Evolutionary conservation across 2,888 invertebrate genomes (phyloP).

Genomic region (Pogonocherus hispidulus): DNA sequence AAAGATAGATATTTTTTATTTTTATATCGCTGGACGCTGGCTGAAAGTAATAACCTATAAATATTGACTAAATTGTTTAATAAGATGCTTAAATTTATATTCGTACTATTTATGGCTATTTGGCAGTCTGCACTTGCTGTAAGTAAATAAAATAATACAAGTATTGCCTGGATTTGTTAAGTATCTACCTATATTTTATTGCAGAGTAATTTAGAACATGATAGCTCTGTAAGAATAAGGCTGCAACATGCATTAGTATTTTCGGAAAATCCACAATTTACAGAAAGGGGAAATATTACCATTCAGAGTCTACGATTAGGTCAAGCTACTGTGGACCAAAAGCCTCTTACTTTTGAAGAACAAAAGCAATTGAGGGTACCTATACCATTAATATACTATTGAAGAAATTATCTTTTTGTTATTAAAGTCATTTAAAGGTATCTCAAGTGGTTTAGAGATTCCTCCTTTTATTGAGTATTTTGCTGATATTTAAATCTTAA

Average conservation of each 20-base stretch:
- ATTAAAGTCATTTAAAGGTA: no score
- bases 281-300: conserved; percentile 78
- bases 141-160: not conserved
- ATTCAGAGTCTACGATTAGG: conserved; percentile 80
- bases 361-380: conserved; percentile 72
- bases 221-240: conserved; percentile 81
- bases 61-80: no score
- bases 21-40: no score
- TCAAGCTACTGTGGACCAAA: conserved; percentile 75
- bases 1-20: no score
- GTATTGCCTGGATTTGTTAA: not conserved
- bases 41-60: not conserved
- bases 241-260: conserved; percentile 75
- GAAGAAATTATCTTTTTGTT: no score
- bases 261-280: conserved; percentile 72
- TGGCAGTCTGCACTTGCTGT: not conserved
- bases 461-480: no score
- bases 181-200: conserved; percentile 54
- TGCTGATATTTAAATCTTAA: no score
- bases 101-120: not conserved
- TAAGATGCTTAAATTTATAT: not conserved
- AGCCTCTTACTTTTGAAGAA: conserved; percentile 72
- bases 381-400: not conserved
- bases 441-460: no score
- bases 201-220: conserved; percentile 78